These are phyloP conservation scores for Pseudolaguvia tuberculata DNA, from an alignment of 2,113 vertebrate species.

Conservation along the genomic window DNA sequence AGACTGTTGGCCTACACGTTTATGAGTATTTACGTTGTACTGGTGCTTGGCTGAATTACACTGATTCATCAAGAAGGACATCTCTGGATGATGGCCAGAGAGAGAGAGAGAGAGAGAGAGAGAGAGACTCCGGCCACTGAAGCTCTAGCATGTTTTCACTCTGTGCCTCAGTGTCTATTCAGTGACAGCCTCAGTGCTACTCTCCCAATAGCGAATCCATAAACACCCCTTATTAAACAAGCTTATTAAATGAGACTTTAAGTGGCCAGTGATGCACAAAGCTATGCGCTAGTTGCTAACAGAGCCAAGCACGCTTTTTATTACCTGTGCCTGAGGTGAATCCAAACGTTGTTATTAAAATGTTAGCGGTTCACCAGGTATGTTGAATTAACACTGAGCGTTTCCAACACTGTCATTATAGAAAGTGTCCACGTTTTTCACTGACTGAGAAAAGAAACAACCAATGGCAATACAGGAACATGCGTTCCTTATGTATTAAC, in stretches of 20 bases:
- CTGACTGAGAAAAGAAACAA: constrained; percentile 13
- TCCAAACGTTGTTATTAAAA: constrained; percentile 53
- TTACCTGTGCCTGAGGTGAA: constrained; percentile 51
- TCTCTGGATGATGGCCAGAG: constrained; percentile 28
- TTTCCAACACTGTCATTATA: constrained; percentile 47
- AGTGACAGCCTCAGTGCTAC: constrained; percentile 30
- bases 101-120: too few species aligned
- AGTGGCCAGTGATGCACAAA: constrained; percentile 48
- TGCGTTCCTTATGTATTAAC: neutral
- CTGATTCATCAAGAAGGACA: constrained; percentile 25
- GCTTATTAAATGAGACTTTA: constrained; percentile 51
- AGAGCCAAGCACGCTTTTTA: constrained; percentile 49
- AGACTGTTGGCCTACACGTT: constrained; percentile 11
- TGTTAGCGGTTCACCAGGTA: constrained; percentile 55
- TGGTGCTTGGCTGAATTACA: constrained; percentile 25
- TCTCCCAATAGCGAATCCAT: constrained; percentile 42
- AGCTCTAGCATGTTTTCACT: constrained; percentile 21
- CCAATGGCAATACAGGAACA: constrained; percentile 31
- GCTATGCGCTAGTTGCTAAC: constrained; percentile 43
- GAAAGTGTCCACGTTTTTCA: constrained; percentile 13
- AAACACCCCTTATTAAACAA: constrained; percentile 50
- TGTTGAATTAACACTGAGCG: constrained; percentile 53
- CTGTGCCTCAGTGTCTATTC: neutral
- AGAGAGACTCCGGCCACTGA: constrained; percentile 7
- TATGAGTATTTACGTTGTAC: constrained; percentile 34